A percentile compares a stretch with the other conserved stretches of the same genome.
These are phyloP conservation scores for Bombus waltoni DNA, from an alignment of 1,140 invertebrate genomes.

Conservation along the genomic window DNA sequence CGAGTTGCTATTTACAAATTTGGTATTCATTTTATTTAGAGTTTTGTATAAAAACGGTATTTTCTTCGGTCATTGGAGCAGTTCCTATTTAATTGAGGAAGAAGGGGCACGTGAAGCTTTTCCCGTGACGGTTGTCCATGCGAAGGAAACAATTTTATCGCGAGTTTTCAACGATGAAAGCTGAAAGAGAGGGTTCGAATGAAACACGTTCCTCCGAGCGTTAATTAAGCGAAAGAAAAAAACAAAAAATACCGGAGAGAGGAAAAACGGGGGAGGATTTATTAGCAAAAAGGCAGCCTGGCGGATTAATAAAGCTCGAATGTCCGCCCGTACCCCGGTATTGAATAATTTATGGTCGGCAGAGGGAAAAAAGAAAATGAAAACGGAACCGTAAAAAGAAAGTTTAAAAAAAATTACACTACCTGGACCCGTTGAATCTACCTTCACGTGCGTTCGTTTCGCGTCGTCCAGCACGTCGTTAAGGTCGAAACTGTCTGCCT, in stretches of 20 bases:
- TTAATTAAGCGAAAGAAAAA: slow-evolving; percentile 20
- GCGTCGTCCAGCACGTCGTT: neutral
- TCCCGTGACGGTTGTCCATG: no score
- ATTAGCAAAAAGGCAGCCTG: neutral
- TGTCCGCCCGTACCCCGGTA: neutral
- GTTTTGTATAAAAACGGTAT: no score
- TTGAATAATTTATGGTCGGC: slow-evolving; percentile 29
- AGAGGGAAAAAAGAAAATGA: no score
- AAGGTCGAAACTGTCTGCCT: neutral
- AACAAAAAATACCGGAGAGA: neutral
- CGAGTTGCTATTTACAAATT: no score
- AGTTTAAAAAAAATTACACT: neutral
- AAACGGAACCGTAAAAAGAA: neutral
- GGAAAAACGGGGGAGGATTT: slow-evolving; percentile 1
- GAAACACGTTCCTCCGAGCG: neutral
- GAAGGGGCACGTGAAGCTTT: no score
- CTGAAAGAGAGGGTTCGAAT: no score
- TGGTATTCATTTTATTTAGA: no score
- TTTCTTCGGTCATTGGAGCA: no score
- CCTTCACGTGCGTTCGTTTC: neutral
- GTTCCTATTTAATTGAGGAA: no score
- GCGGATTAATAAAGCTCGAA: slow-evolving; percentile 31
- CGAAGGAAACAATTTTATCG: neutral
- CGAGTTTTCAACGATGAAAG: neutral
- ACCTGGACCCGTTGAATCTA: neutral